These are phyloP conservation scores for Dynastes hyllus DNA, from an alignment of 2,888 invertebrate genomes.

Conservation along the genomic window DNA sequence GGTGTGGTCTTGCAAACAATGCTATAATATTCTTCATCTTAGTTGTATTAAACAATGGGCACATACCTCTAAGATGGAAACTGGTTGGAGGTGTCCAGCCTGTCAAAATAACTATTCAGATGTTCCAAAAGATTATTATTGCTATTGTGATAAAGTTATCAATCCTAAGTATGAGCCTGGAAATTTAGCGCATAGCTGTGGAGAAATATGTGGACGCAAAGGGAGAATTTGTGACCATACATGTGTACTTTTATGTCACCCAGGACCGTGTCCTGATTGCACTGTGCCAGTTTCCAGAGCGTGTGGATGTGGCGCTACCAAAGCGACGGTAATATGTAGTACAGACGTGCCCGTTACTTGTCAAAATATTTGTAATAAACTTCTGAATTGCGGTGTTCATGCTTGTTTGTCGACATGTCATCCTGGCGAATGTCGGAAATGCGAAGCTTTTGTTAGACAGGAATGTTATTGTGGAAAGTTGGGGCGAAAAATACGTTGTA, in stretches of 20 bases:
- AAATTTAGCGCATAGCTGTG: constrained; percentile 93
- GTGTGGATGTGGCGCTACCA: constrained; percentile 87
- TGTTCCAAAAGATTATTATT: constrained; percentile 87
- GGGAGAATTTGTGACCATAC: constrained; percentile 76
- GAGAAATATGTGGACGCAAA: constrained; percentile 84
- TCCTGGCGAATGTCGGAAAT: constrained; percentile 83
- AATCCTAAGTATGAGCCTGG: constrained; percentile 85
- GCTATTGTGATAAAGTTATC: constrained; percentile 90
- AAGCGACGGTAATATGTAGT: constrained; percentile 81
- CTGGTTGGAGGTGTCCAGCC: constrained; percentile 96
- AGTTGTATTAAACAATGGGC: constrained; percentile 95
- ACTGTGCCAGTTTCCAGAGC: constrained; percentile 81
- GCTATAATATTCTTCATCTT: constrained; percentile 94
- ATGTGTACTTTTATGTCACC: constrained; percentile 91
- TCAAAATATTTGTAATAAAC: constrained; percentile 81
- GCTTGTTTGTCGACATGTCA: constrained; percentile 85
- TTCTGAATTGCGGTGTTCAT: constrained; percentile 86
- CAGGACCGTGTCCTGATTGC: constrained; percentile 96
- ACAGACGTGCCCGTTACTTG: constrained; percentile 83
- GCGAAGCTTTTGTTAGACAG: constrained; percentile 79
- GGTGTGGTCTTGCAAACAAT: constrained; percentile 93
- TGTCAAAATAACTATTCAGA: constrained; percentile 88
- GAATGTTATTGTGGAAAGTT: constrained; percentile 83
- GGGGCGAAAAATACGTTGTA: constrained; percentile 77
- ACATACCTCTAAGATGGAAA: constrained; percentile 81